Evolutionary conservation across 2,888 invertebrate species (phyloP).

Genomic region (Cryptocephalus moraei): DNA sequence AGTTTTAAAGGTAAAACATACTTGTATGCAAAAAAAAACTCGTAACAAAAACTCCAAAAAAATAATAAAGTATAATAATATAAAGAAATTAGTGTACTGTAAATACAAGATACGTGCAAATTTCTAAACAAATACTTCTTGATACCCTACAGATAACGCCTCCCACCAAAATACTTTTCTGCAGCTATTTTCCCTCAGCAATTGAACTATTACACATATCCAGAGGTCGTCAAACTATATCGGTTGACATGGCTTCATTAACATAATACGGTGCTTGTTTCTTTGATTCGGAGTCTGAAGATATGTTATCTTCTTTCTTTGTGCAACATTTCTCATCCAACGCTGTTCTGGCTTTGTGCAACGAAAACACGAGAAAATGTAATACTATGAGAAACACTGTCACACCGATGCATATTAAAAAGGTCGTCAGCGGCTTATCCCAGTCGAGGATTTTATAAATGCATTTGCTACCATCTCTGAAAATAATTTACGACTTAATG

Average conservation of each 20-base stretch:
- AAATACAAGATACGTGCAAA: no score
- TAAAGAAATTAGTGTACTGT: no score
- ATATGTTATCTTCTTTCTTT: slow-evolving; percentile 4
- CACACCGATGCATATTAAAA: slow-evolving; percentile 48
- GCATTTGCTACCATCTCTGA: slow-evolving; percentile 49
- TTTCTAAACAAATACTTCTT: no score
- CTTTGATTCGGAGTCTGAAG: slow-evolving; percentile 10
- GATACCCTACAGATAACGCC: not conserved
- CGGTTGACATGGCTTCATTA: slow-evolving; percentile 22
- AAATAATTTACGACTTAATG: slow-evolving; percentile 13
- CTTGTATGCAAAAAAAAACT: no score
- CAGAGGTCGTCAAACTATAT: slow-evolving; percentile 16
- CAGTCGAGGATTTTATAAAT: slow-evolving; percentile 74
- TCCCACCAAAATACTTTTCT: not conserved
- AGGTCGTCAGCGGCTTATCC: slow-evolving; percentile 51
- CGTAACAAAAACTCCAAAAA: no score
- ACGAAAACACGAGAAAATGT: slow-evolving; percentile 47
- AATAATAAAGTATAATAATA: no score
- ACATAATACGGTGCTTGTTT: slow-evolving; percentile 15
- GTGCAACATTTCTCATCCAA: slow-evolving; percentile 15
- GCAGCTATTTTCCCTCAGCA: not conserved
- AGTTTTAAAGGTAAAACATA: no score
- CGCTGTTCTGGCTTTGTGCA: slow-evolving; percentile 37
- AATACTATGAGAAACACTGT: slow-evolving; percentile 48
- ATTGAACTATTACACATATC: not conserved